These are phyloP conservation scores for Rhopalosiphum nymphaeae DNA, from an alignment of 2,888 invertebrate genomes.

Conservation along the genomic window DNA sequence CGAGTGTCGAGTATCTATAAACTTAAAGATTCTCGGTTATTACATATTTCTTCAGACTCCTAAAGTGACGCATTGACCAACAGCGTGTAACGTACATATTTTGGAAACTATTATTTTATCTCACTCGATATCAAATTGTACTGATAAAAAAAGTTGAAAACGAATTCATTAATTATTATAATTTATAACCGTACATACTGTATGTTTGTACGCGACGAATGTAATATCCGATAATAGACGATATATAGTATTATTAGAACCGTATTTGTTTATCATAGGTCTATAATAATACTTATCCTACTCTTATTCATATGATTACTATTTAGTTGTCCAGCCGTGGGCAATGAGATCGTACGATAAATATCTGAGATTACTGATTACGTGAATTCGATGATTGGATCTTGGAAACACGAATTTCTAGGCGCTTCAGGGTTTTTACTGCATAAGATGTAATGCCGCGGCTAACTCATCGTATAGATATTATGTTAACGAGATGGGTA, in stretches of 20 bases:
- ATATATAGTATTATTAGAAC: slow-evolving; percentile 13
- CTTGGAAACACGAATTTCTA: not conserved
- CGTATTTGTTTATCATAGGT: slow-evolving; percentile 31
- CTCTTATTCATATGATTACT: slow-evolving; percentile 3
- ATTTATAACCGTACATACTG: not conserved
- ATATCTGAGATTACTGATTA: slow-evolving; percentile 32
- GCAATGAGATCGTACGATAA: slow-evolving; percentile 23
- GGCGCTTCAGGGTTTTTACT: slow-evolving; percentile 1
- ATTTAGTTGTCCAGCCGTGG: slow-evolving; percentile 19
- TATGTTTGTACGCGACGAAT: not conserved
- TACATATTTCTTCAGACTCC: not conserved
- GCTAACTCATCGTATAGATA: not conserved
- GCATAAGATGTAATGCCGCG: not conserved
- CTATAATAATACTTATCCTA: not conserved
- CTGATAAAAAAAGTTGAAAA: not conserved
- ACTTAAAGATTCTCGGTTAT: not conserved
- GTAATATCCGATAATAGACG: not conserved
- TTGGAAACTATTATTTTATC: slow-evolving; percentile 9
- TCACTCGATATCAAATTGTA: not conserved
- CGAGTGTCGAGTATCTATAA: not conserved
- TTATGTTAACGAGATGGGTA: not conserved
- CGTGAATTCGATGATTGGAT: slow-evolving; percentile 39
- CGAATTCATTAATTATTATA: not conserved
- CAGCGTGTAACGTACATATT: not conserved
- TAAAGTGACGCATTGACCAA: not conserved